Base-by-base conservation (phyloP, 2,888 invertebrate genomes). In the Chymomyza procnemis region DNA sequence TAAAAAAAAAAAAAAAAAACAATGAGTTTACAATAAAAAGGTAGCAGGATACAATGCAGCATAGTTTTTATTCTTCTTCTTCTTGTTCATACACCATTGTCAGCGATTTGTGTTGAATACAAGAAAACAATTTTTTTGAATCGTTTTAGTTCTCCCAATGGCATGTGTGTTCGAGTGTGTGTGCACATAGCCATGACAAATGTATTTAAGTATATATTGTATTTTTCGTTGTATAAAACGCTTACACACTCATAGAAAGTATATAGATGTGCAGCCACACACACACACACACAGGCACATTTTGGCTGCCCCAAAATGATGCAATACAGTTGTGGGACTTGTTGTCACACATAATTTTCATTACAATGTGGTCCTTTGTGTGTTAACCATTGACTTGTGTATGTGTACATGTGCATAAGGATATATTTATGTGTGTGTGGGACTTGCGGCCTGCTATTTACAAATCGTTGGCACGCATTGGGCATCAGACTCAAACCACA, bases 341-440 rank as follows among this genome's bases (percentile, higher is more conserved):
- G 88, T 82, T 86, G 88, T 80, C 80, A 82, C 88, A 87, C 82
- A 88, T 87, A 78, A 85, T 81, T 80, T 85, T 78, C 83, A 80
- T 87, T 82, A 79, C 85, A 72, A 73, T 72, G 64, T 47, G 68
- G 66, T 80, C 85, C 70, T 77, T 64, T 67, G 83, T 81, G 80
- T 56, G n/a, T 18, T 41, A 57, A 30, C 34, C 57, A 19, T 50
- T 50, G 19, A 50, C 19, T 19, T 50, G 16, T 56, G 50, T 50
- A n/a, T n/a, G 16, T 16, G 9, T 50, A 5, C 3, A 50, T 50
- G 66, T 57, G 57, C 18, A 54, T 59, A 30, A 55, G 61, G 54
- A 66, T 54, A 64, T 67, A 57, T 34, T 12, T 16, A 64, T 67
- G 60, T 34, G n/a, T 16, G 14, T 19, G 30, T 55, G 56, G 4